Evolutionary conservation across 2,888 invertebrate genomes (phyloP).

Genomic region (Yponomeuta cagnagella): DNA sequence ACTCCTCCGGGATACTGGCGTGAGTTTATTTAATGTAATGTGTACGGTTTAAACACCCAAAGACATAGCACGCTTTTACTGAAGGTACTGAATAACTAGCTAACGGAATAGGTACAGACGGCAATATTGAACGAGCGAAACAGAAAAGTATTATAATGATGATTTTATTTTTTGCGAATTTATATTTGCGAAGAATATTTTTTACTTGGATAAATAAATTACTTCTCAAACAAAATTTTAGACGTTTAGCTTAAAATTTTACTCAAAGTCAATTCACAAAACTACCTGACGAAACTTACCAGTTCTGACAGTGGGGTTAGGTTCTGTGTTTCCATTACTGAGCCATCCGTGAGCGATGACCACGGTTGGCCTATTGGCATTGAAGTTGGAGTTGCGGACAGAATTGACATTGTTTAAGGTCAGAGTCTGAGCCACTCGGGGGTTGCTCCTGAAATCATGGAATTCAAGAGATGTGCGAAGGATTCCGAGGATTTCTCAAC

Average conservation of each 20-base stretch:
- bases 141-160: too few relatives aligned
- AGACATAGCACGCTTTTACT: too few relatives aligned
- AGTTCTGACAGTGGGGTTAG: conserved; percentile 40
- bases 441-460: conserved; percentile 34
- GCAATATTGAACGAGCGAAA: too few relatives aligned
- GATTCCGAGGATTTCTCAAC: neutral
- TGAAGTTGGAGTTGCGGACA: conserved; percentile 41
- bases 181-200: too few relatives aligned
- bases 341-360: conserved; percentile 51
- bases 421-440: conserved; percentile 29
- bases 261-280: neutral
- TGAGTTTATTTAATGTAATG: too few relatives aligned
- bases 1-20: too few relatives aligned
- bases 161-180: too few relatives aligned
- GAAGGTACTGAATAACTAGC: too few relatives aligned
- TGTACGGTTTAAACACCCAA: too few relatives aligned
- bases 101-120: too few relatives aligned
- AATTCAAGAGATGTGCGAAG: neutral
- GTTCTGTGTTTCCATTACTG: conserved; percentile 32
- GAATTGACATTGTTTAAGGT: conserved; percentile 35
- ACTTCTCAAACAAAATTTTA: too few relatives aligned
- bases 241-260: neutral
- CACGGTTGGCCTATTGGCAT: conserved; percentile 33
- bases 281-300: conserved; percentile 28
- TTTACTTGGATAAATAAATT: too few relatives aligned